Percentiles rank a stretch among this genome's conserved stretches.
phyloP scores from a whole-genome alignment of 2,888 invertebrate species.

The Euzophera pinguis region DNA sequence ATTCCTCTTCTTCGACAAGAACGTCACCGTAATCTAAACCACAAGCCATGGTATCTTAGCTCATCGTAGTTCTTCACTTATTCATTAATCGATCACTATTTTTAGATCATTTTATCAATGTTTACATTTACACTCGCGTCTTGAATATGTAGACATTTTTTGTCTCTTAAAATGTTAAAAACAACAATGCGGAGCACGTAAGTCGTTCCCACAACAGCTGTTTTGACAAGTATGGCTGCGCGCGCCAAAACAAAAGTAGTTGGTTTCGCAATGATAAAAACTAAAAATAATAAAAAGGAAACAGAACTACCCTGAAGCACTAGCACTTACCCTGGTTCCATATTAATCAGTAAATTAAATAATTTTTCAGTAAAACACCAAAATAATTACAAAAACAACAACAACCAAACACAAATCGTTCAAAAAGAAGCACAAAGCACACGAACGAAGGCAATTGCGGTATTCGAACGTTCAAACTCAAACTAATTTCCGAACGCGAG shows the following conservation, averaged over 20 bases:
- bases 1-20: slow-evolving; percentile 58
- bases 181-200: slow-evolving; percentile 50
- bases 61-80: slow-evolving; percentile 36
- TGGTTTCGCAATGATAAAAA: slow-evolving; percentile 14
- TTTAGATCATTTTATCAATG: slow-evolving; percentile 38
- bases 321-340: slow-evolving; percentile 53
- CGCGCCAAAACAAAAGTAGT: slow-evolving; percentile 67
- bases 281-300: slow-evolving; percentile 11
- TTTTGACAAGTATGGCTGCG: slow-evolving; percentile 71
- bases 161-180: slow-evolving; percentile 49
- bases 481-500: no score
- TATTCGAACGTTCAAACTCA: no score
- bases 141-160: slow-evolving; percentile 33
- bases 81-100: slow-evolving; percentile 28
- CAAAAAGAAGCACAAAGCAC: no score
- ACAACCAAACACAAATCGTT: no score
- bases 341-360: slow-evolving; percentile 21
- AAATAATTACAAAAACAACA: not conserved
- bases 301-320: slow-evolving; percentile 1
- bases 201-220: slow-evolving; percentile 61
- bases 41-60: slow-evolving; percentile 62
- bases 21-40: slow-evolving; percentile 56
- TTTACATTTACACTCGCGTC: slow-evolving; percentile 36
- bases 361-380: not conserved
- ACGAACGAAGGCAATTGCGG: not conserved